Conservation (phyloP, 2,888 invertebrate species). For the Strigamia maritima region DNA sequence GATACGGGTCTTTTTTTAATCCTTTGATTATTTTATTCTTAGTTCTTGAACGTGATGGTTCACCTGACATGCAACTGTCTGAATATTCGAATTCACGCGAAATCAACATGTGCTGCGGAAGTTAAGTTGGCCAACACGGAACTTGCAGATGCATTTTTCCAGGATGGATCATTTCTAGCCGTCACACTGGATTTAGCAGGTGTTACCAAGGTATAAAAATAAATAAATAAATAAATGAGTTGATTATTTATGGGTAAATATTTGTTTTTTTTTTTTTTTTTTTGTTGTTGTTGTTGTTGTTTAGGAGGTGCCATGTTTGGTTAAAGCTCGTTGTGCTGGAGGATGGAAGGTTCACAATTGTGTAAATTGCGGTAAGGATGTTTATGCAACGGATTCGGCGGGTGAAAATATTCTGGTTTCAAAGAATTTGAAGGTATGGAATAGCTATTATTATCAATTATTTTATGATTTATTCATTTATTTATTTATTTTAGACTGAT, state of each 20-base stretch:
- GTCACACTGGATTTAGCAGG: constrained; percentile 19
- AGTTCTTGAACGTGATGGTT: constrained; percentile 12
- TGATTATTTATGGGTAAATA: too few species aligned
- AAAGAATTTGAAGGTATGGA: not conserved
- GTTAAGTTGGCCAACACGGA: not conserved
- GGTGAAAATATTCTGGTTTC: constrained; percentile 22
- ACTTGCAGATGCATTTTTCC: constrained; percentile 5
- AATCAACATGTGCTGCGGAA: not conserved
- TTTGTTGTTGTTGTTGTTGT: not conserved
- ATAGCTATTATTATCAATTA: not conserved
- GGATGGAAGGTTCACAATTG: constrained; percentile 40
- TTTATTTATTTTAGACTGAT: constrained; percentile 2
- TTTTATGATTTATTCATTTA: constrained; percentile 9
- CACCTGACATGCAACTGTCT: constrained; percentile 31
- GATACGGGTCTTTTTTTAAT: not conserved
- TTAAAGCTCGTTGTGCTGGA: constrained; percentile 11
- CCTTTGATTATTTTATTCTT: not conserved
- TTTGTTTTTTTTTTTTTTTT: not conserved
- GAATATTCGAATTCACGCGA: constrained; percentile 34
- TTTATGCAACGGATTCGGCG: constrained; percentile 31
- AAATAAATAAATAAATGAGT: not conserved
- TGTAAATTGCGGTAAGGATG: constrained; percentile 38
- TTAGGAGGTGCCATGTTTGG: constrained; percentile 39
- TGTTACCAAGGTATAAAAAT: constrained; percentile 31
- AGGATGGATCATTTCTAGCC: not conserved